A percentile compares a stretch with the other conserved stretches of the same genome.
Conservation (phyloP, 37 sponge, comb jelly and placozoan species). For the Mnemiopsis leidyi region DNA sequence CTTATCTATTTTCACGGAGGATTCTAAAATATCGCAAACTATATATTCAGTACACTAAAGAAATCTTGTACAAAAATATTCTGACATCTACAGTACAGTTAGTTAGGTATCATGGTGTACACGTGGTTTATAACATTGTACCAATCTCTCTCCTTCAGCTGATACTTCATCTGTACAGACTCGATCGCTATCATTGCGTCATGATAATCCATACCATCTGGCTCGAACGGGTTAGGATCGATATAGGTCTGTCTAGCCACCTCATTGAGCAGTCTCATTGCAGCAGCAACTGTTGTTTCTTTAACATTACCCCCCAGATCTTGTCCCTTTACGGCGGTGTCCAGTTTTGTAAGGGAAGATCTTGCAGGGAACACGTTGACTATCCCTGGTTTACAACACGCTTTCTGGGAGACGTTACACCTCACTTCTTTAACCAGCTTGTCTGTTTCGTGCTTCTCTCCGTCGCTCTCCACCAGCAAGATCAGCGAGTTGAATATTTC, state of each 20-base stretch:
- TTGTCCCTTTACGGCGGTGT: background rate
- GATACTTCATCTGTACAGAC: background rate
- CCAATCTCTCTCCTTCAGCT: conserved; percentile 41
- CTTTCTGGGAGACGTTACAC: background rate
- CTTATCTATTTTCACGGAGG: too few species aligned
- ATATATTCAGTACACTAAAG: too few species aligned
- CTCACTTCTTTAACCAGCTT: background rate
- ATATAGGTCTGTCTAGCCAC: conserved; percentile 47
- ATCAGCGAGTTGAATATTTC: conserved; percentile 5
- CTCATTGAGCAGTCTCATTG: background rate
- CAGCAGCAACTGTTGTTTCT: background rate
- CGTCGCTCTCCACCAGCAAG: background rate
- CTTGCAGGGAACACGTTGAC: background rate
- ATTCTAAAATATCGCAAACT: too few species aligned
- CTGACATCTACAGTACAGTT: too few species aligned
- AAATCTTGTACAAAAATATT: too few species aligned
- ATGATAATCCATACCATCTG: conserved; percentile 46
- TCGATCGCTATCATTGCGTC: background rate
- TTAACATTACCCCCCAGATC: background rate
- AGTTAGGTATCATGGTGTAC: conserved; percentile 54
- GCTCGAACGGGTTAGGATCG: conserved; percentile 58
- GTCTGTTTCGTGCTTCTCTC: too few species aligned
- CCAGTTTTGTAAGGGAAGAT: background rate
- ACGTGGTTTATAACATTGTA: conserved; percentile 29
- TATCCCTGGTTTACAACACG: conserved; percentile 1